These are phyloP conservation scores for Apotomis capreana DNA, from an alignment of 2,888 invertebrate genomes.

Conservation along the genomic window DNA sequence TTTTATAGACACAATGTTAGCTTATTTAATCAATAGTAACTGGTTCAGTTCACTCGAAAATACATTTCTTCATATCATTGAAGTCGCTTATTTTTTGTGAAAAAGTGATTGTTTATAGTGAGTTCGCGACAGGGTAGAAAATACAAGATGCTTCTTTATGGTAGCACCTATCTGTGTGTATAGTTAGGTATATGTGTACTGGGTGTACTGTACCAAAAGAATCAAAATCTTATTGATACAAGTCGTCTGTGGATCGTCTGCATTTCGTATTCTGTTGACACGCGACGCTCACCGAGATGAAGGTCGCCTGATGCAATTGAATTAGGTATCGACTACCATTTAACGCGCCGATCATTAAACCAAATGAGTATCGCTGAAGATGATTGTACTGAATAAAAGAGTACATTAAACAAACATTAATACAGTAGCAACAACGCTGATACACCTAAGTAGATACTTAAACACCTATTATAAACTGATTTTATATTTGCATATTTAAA, in stretches of 20 bases:
- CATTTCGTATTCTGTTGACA: slow-evolving; percentile 35
- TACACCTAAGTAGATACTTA: background rate
- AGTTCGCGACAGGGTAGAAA: too few relatives aligned
- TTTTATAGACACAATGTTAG: too few relatives aligned
- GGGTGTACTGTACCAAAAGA: background rate
- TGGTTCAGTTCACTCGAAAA: too few relatives aligned
- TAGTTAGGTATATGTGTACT: too few relatives aligned
- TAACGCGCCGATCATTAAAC: slow-evolving; percentile 26
- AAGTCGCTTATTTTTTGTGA: too few relatives aligned
- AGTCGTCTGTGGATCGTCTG: slow-evolving; percentile 27
- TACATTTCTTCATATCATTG: too few relatives aligned
- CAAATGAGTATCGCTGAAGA: slow-evolving; percentile 2
- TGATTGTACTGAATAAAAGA: background rate
- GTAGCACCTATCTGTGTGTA: too few relatives aligned
- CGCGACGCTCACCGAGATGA: slow-evolving; percentile 51
- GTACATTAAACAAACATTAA: background rate
- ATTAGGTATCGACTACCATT: slow-evolving; percentile 45
- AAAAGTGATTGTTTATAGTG: too few relatives aligned
- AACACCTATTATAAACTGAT: background rate
- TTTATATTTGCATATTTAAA: background rate
- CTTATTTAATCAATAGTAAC: too few relatives aligned
- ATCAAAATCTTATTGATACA: background rate
- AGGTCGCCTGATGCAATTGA: slow-evolving; percentile 69
- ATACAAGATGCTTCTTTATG: too few relatives aligned
- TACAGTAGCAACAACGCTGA: background rate